phyloP scores from a whole-genome alignment of 2,113 vertebrate genomes.

The Carlito syrichta region DNA sequence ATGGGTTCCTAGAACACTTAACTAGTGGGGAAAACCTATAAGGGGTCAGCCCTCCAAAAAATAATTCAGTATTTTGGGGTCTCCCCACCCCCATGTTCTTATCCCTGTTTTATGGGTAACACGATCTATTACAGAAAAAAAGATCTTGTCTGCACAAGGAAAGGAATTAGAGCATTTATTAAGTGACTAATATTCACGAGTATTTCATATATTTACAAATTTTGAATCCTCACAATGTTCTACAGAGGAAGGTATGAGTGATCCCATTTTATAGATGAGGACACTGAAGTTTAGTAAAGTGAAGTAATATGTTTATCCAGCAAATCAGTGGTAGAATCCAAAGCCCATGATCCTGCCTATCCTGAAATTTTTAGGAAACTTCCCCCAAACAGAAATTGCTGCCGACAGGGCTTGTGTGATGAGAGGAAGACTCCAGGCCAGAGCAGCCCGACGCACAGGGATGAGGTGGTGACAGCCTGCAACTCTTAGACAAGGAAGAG shows the following conservation, averaged over 20 bases:
- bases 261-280: background rate
- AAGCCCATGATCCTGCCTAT: background rate
- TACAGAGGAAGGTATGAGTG: background rate
- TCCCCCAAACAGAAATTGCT: background rate
- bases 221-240: background rate
- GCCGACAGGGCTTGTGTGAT: background rate
- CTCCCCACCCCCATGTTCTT: too few relatives aligned
- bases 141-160: background rate
- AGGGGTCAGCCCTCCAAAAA: too few relatives aligned
- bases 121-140: background rate
- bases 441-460: background rate
- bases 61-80: too few relatives aligned
- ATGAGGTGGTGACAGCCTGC: background rate
- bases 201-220: background rate
- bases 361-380: background rate
- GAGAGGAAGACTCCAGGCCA: background rate
- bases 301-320: background rate
- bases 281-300: background rate
- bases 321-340: background rate
- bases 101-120: background rate
- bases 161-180: background rate
- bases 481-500: constrained; percentile 18
- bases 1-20: too few relatives aligned
- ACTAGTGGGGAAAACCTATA: too few relatives aligned
- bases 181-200: background rate